phyloP scores from a whole-genome alignment of 2,113 vertebrate genomes.

The Pontoporia blainvillei region DNA sequence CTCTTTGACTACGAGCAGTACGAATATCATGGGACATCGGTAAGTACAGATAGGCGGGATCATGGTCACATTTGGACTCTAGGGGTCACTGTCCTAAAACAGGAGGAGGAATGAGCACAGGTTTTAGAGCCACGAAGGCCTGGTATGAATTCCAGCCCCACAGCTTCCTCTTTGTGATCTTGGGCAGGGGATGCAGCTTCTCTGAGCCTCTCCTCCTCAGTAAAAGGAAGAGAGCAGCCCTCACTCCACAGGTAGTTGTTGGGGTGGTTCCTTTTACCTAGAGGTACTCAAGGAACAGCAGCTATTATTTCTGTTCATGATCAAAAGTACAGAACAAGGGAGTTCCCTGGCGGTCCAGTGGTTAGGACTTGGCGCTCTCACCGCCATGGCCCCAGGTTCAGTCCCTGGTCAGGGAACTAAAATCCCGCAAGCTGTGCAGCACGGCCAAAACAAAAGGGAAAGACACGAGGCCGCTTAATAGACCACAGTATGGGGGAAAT shows the following conservation, averaged over 20 bases:
- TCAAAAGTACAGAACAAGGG: not conserved
- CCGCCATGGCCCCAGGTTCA: too few relatives aligned
- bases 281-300: not conserved
- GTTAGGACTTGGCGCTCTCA: too few relatives aligned
- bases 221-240: not conserved
- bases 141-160: not conserved
- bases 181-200: not conserved
- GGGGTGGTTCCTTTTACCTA: too few relatives aligned
- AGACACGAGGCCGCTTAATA: too few relatives aligned
- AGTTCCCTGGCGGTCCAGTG: too few relatives aligned
- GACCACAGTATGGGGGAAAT: too few relatives aligned
- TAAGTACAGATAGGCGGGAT: conserved; percentile 79
- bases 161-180: not conserved
- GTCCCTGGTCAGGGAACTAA: too few relatives aligned
- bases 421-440: too few relatives aligned
- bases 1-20: conserved; percentile 98
- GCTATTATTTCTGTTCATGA: not conserved
- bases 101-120: not conserved
- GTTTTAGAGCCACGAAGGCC: not conserved
- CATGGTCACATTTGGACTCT: not conserved
- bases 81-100: not conserved
- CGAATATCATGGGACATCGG: conserved; percentile 96
- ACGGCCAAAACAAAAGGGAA: too few relatives aligned
- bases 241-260: not conserved
- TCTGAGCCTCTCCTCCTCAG: not conserved